Evolutionary conservation across 1,140 invertebrate species (phyloP).

Genomic region (Brachionus calyciflorus): DNA sequence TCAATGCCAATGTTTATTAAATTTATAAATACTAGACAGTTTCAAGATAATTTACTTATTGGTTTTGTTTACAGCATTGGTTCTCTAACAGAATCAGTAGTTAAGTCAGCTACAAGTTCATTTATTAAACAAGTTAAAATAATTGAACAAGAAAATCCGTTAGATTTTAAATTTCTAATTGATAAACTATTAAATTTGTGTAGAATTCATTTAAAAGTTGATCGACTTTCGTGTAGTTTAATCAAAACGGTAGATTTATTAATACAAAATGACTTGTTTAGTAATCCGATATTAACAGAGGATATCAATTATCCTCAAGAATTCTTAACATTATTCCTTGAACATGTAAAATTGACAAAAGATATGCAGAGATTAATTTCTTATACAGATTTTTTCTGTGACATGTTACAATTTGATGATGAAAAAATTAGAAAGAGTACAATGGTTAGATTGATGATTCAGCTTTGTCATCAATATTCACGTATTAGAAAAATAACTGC

Average conservation of each 20-base stretch:
- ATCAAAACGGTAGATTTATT: conserved; percentile 40
- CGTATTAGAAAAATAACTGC: conserved; percentile 15
- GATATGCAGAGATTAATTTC: conserved; percentile 26
- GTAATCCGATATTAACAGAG: neutral
- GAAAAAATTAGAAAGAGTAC: conserved; percentile 4
- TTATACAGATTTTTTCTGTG: conserved; percentile 37
- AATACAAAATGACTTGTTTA: conserved; percentile 34
- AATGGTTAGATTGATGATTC: conserved; percentile 22
- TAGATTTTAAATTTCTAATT: neutral
- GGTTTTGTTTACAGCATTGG: conserved; percentile 44
- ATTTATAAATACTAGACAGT: neutral
- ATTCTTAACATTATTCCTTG: conserved; percentile 20
- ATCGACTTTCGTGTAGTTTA: conserved; percentile 14
- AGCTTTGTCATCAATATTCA: conserved; percentile 31
- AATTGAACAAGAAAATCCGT: neutral
- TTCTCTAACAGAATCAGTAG: conserved; percentile 27
- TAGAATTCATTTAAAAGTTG: neutral
- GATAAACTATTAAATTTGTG: conserved; percentile 11
- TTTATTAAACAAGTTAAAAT: conserved; percentile 24
- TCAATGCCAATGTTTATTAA: conserved; percentile 17
- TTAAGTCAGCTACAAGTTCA: conserved; percentile 1
- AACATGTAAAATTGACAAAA: conserved; percentile 9
- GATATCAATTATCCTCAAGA: conserved; percentile 18
- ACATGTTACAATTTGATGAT: conserved; percentile 39
- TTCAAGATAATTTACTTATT: conserved; percentile 13